phyloP scores from a whole-genome alignment of 2,888 invertebrate species.

The Noctuana brunneofusca region DNA sequence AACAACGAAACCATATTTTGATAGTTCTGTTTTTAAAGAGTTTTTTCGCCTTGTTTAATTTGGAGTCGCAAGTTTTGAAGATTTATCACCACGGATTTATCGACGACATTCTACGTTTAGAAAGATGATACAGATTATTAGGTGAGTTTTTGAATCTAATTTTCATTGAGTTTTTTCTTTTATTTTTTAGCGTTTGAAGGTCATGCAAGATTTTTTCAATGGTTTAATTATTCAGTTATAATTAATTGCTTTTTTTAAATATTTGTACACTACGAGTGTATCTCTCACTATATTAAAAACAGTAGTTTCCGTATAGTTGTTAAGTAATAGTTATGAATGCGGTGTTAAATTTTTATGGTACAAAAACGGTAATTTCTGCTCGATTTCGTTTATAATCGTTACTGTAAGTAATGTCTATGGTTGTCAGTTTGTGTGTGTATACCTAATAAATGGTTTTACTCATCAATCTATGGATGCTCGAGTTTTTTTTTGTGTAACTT shows the following conservation, averaged over 20 bases:
- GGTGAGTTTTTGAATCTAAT: conserved; percentile 56
- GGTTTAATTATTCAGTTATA: background rate
- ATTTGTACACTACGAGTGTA: too few species aligned
- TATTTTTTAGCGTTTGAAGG: background rate
- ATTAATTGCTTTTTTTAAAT: background rate
- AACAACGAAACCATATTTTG: conserved; percentile 44
- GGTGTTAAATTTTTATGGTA: background rate
- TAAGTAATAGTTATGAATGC: too few species aligned
- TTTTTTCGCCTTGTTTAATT: conserved; percentile 42
- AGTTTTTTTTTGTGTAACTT: too few species aligned
- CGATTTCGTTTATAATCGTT: too few species aligned
- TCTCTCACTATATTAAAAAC: too few species aligned
- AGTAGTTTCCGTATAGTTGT: too few species aligned
- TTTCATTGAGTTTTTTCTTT: background rate
- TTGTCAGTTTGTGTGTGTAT: too few species aligned
- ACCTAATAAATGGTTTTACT: too few species aligned
- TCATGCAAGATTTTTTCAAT: too few species aligned
- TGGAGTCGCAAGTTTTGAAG: conserved; percentile 44
- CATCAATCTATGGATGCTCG: too few species aligned
- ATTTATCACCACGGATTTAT: conserved; percentile 29
- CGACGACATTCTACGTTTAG: conserved; percentile 56
- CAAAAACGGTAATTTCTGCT: background rate
- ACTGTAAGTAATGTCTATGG: too few species aligned
- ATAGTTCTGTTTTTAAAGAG: conserved; percentile 39
- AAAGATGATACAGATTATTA: conserved; percentile 73